Evolutionary conservation across 2,113 vertebrate genomes (phyloP).

Genomic region (Chaetodon auriga): DNA sequence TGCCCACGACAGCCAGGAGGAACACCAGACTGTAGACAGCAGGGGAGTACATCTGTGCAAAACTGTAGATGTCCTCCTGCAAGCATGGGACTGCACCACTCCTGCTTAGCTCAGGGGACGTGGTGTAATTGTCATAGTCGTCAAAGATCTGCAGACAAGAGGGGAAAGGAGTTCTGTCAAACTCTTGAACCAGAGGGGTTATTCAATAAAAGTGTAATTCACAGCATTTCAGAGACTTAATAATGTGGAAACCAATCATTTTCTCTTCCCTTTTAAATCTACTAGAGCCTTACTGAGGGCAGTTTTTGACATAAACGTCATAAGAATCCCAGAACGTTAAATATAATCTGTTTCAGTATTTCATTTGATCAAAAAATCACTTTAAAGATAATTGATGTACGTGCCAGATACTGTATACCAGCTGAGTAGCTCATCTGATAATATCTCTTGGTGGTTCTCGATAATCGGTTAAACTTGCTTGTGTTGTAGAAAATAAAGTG

Average conservation of each 20-base stretch:
- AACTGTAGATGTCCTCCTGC: conserved; percentile 49
- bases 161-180: neutral
- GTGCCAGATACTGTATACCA: neutral
- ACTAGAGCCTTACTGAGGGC: neutral
- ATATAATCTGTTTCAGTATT: neutral
- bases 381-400: neutral
- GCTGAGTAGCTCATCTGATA: neutral
- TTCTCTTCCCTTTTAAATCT: neutral
- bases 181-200: neutral
- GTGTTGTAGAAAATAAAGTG: neutral
- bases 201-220: neutral
- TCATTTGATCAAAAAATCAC: neutral
- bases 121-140: conserved; percentile 18
- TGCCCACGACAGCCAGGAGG: conserved; percentile 86
- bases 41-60: conserved; percentile 75
- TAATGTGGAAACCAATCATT: neutral
- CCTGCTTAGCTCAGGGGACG: rapidly evolving
- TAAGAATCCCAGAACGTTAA: neutral
- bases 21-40: conserved; percentile 79
- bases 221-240: neutral
- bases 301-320: neutral
- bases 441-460: neutral
- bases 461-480: neutral
- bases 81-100: conserved; percentile 57
- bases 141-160: neutral